phyloP scores from a whole-genome alignment of 2,888 invertebrate genomes.

The Rhingia rostrata region DNA sequence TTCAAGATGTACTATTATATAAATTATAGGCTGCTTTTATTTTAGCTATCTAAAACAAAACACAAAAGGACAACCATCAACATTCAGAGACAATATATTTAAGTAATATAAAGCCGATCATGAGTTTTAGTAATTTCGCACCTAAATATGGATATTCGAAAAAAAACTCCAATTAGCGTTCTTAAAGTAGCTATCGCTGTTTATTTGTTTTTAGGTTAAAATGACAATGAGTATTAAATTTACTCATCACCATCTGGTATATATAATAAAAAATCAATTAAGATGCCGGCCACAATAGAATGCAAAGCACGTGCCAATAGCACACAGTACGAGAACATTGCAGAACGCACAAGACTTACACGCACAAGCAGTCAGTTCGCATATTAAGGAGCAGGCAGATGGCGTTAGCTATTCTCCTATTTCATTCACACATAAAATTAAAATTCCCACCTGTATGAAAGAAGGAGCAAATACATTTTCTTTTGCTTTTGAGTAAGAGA shows the following conservation, averaged over 20 bases:
- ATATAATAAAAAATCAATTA: neutral
- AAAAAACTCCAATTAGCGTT: neutral
- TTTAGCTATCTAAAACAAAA: too few species aligned
- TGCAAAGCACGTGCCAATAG: constrained; percentile 73
- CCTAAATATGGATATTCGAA: too few species aligned
- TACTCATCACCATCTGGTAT: neutral
- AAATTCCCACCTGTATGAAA: constrained; percentile 70
- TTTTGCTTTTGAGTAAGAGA: constrained; percentile 37
- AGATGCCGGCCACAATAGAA: constrained; percentile 38
- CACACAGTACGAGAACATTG: constrained; percentile 41
- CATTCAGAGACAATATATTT: too few species aligned
- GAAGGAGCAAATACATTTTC: constrained; percentile 58
- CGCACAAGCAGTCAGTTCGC: constrained; percentile 9
- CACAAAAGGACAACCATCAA: too few species aligned
- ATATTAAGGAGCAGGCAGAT: constrained; percentile 55
- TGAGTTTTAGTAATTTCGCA: too few species aligned
- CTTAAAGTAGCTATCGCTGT: constrained; percentile 8
- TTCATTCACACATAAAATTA: constrained; percentile 72
- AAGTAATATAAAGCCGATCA: too few species aligned
- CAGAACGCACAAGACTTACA: constrained; percentile 20
- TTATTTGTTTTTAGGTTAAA: neutral
- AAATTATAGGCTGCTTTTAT: too few species aligned
- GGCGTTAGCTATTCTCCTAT: constrained; percentile 72
- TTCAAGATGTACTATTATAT: too few species aligned
- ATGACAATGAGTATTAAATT: neutral